Conservation (phyloP, 2,888 invertebrate genomes). For the Nephrotoma appendiculata region DNA sequence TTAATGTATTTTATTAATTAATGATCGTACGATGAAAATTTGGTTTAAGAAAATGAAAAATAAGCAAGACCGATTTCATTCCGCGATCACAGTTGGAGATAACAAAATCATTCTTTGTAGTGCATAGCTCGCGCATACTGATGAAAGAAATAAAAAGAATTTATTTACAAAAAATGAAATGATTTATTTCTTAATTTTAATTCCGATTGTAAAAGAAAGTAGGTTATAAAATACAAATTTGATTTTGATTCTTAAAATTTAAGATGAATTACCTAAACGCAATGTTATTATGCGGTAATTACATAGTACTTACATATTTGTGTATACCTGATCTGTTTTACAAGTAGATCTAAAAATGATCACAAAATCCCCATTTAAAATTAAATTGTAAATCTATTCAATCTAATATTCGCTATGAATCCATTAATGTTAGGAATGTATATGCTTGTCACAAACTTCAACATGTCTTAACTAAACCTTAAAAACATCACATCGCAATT, state of each 20-base stretch:
- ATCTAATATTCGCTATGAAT: background rate
- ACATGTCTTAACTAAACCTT: background rate
- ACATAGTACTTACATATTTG: background rate
- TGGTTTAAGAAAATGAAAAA: background rate
- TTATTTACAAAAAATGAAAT: background rate
- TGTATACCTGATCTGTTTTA: background rate
- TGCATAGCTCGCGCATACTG: background rate
- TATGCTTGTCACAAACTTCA: background rate
- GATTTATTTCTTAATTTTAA: background rate
- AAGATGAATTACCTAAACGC: background rate
- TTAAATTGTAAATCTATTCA: background rate
- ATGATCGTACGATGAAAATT: background rate
- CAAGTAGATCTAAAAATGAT: background rate
- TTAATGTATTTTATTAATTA: background rate
- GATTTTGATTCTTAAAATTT: background rate
- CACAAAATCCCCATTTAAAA: background rate
- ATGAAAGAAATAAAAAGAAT: background rate
- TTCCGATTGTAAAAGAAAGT: background rate
- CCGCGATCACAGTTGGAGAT: background rate
- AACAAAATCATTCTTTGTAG: background rate
- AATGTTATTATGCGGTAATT: background rate
- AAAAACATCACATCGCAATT: background rate
- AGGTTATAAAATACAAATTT: background rate
- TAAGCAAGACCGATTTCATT: background rate
- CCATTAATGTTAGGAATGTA: background rate